Conservation (phyloP, 92 coral and sea anemone species). For the Epizoanthus stellaris region DNA sequence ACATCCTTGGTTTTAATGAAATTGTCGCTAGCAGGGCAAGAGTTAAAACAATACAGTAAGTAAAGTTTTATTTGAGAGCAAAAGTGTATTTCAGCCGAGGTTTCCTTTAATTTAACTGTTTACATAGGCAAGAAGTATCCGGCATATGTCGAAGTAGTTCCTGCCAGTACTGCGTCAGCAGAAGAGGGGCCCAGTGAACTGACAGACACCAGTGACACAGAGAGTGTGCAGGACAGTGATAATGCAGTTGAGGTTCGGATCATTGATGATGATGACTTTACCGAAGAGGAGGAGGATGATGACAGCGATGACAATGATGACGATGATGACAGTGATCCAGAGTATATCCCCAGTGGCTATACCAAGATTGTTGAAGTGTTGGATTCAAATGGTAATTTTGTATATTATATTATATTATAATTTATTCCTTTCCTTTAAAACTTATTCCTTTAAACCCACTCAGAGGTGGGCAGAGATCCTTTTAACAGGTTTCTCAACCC, state of each 20-base stretch:
- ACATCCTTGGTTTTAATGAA: too few relatives aligned
- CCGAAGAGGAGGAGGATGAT: slow-evolving; percentile 25
- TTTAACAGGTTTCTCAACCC: too few relatives aligned
- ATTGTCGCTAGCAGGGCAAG: too few relatives aligned
- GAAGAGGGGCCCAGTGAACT: slow-evolving; percentile 4
- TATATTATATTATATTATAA: background rate
- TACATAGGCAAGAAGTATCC: slow-evolving; percentile 49
- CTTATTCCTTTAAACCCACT: too few relatives aligned
- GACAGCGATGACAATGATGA: background rate
- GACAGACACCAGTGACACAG: background rate
- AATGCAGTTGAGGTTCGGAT: slow-evolving; percentile 17
- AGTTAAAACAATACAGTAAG: too few relatives aligned
- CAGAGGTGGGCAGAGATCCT: too few relatives aligned
- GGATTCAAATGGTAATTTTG: background rate
- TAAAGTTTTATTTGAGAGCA: too few relatives aligned
- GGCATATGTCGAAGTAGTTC: slow-evolving; percentile 50
- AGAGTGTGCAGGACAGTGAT: background rate
- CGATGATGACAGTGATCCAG: slow-evolving; percentile 26
- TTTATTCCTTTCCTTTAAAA: too few relatives aligned
- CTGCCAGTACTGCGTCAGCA: slow-evolving; percentile 59
- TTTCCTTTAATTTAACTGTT: too few relatives aligned
- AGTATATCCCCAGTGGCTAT: background rate
- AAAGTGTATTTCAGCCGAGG: too few relatives aligned
- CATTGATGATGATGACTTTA: background rate
- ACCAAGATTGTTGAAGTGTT: background rate